These are phyloP conservation scores for Thryonomys swinderianus DNA, from an alignment of 2,113 vertebrate genomes.

Conservation along the genomic window DNA sequence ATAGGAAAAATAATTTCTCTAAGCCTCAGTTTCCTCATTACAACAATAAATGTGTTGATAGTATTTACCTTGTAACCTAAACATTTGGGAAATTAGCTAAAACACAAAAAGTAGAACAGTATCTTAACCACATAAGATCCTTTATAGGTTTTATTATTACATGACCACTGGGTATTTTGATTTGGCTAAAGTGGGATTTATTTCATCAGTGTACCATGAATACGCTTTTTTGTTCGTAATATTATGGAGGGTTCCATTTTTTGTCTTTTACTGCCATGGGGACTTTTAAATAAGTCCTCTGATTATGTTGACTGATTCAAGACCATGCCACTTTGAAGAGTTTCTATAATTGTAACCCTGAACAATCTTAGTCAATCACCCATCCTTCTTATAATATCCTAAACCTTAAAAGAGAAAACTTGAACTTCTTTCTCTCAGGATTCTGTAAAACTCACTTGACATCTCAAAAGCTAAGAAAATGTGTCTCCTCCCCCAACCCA, in stretches of 20 bases:
- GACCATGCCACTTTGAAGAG: conserved; percentile 40
- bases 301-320: conserved; percentile 70
- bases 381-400: conserved; percentile 25
- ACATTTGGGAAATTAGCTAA: background rate
- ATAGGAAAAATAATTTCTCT: background rate
- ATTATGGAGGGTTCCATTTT: conserved; percentile 41
- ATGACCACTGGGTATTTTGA: background rate
- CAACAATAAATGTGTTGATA: background rate
- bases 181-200: background rate
- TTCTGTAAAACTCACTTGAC: conserved; percentile 65
- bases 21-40: background rate
- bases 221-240: background rate
- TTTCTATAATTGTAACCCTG: conserved; percentile 50
- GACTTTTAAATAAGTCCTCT: conserved; percentile 58
- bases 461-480: conserved; percentile 80
- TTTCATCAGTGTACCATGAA: background rate
- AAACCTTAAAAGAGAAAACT: conserved; percentile 52
- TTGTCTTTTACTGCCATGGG: conserved; percentile 39
- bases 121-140: background rate
- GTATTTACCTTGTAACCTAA: background rate
- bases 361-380: conserved; percentile 54
- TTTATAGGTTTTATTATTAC: background rate
- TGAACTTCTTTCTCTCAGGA: background rate
- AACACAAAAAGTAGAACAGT: background rate
- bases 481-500: conserved; percentile 52